Evolutionary conservation across 2,797 vertebrate genomes (phyloP).

Genomic region (Myotis pilosus): DNA sequence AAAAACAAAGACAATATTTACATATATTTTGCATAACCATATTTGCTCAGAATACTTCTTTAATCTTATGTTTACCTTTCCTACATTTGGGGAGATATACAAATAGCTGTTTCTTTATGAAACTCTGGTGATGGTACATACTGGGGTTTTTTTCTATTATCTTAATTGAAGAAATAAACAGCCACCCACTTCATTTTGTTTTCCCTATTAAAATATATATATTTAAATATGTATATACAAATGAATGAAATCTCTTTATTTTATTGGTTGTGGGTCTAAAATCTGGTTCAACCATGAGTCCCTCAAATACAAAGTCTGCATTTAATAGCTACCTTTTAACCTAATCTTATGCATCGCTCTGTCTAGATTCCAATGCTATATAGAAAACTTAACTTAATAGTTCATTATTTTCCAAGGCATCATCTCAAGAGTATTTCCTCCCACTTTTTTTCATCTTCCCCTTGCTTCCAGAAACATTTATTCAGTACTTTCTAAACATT

Average conservation of each 20-base stretch:
- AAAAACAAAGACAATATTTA: slow-evolving; percentile 23
- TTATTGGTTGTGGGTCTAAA: not conserved
- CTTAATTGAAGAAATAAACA: slow-evolving; percentile 16
- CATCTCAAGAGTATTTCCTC: not conserved
- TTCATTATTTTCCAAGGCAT: not conserved
- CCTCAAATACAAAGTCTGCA: not conserved
- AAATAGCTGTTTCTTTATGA: slow-evolving; percentile 7
- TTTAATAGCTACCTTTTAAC: not conserved
- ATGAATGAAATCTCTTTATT: not conserved
- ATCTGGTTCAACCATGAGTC: not conserved
- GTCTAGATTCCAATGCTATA: not conserved
- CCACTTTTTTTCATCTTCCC: not conserved
- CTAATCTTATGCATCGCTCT: not conserved
- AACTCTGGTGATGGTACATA: not conserved
- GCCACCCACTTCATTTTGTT: not conserved
- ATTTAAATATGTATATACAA: not conserved
- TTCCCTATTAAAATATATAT: not conserved
- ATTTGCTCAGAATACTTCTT: slow-evolving; percentile 12
- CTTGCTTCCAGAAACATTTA: not conserved
- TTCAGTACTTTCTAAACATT: not conserved
- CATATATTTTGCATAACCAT: not conserved
- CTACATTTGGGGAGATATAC: not conserved
- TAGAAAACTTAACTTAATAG: slow-evolving; percentile 19
- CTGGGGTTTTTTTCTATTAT: not conserved
- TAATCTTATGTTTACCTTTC: not conserved